Evolutionary conservation across 2,888 invertebrate genomes (phyloP).

Genomic region (Lasioglossum lativentre): DNA sequence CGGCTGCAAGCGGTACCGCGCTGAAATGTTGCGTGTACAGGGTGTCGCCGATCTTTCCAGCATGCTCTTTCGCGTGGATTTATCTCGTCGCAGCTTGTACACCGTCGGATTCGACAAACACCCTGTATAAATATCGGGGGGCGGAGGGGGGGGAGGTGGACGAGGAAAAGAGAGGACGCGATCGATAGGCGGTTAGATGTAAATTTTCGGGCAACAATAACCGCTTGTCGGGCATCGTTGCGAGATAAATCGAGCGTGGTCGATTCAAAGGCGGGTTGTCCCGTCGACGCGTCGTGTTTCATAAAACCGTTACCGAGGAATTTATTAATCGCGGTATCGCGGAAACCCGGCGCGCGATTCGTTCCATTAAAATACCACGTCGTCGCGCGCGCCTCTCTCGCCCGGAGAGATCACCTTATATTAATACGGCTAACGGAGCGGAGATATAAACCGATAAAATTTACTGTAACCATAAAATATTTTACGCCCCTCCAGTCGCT

Average conservation of each 20-base stretch:
- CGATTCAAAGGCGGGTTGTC: neutral
- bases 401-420: conserved; percentile 38
- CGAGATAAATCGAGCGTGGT: conserved; percentile 16
- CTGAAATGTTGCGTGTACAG: neutral
- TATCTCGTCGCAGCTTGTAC: too few species aligned
- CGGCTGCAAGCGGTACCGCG: neutral
- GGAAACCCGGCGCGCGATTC: conserved; percentile 31
- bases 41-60: neutral
- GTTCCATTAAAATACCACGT: conserved; percentile 38
- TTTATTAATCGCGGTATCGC: conserved; percentile 39
- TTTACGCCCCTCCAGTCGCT: conserved; percentile 56
- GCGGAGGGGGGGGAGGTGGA: too few species aligned
- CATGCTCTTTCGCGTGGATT: too few species aligned
- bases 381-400: neutral
- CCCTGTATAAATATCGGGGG: too few species aligned
- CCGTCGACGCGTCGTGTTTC: neutral
- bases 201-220: conserved; percentile 31
- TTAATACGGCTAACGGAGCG: conserved; percentile 45
- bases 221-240: neutral
- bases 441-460: conserved; percentile 56
- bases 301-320: conserved; percentile 18
- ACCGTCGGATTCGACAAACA: too few species aligned
- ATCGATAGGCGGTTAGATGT: conserved; percentile 13
- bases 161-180: neutral
- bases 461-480: conserved; percentile 60